A percentile compares a stretch with the other conserved stretches of the same genome.
phyloP scores from a whole-genome alignment of 2,888 invertebrate species.

The Archips crataeganus region DNA sequence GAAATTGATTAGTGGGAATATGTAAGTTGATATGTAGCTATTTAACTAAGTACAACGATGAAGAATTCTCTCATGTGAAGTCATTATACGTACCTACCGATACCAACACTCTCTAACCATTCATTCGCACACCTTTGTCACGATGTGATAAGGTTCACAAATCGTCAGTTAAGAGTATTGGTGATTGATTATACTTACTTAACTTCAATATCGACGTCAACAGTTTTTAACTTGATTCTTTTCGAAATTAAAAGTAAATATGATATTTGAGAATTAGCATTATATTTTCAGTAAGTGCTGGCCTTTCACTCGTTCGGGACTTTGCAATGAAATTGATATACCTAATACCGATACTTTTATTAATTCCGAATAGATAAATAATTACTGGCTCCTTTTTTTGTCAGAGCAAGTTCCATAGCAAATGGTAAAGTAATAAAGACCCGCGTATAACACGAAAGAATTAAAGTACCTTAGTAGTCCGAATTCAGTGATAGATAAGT shows the following conservation, averaged over 20 bases:
- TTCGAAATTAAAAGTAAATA: constrained; percentile 9
- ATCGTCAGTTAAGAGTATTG: background rate
- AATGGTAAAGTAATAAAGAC: no score
- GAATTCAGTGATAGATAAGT: no score
- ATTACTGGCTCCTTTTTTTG: no score
- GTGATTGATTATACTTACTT: background rate
- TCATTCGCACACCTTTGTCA: background rate
- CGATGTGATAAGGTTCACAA: background rate
- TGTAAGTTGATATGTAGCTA: no score
- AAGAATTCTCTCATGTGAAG: no score
- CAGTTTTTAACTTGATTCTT: background rate
- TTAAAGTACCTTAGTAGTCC: no score
- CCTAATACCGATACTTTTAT: no score
- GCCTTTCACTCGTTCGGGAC: background rate
- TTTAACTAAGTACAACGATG: no score
- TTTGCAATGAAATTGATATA: background rate
- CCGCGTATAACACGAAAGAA: no score
- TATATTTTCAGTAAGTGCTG: constrained; percentile 1
- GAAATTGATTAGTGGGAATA: no score
- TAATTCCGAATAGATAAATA: no score
- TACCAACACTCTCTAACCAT: background rate
- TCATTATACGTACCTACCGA: background rate
- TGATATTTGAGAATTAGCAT: background rate
- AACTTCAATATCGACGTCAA: background rate
- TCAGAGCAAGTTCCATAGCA: no score